Conservation (phyloP, 2,113 vertebrate species). For the Prolemur simus region DNA sequence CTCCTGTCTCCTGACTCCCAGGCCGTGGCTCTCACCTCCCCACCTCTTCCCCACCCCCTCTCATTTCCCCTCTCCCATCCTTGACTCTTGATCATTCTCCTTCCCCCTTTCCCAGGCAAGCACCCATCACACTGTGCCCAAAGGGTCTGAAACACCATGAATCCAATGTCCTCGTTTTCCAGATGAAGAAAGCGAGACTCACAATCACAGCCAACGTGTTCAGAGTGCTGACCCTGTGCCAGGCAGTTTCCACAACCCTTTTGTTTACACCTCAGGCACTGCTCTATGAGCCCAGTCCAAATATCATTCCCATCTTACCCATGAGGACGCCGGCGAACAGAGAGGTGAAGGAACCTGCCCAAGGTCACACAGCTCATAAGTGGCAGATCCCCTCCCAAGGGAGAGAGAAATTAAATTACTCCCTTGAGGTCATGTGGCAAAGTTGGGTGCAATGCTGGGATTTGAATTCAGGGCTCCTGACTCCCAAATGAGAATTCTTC, state of each 20-base stretch:
- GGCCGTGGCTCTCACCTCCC: background rate
- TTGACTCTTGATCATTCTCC: background rate
- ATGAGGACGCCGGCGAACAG: background rate
- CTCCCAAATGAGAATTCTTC: background rate
- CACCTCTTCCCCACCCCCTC: background rate
- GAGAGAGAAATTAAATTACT: background rate
- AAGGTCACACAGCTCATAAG: background rate
- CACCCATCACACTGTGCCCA: background rate
- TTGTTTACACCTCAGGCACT: background rate
- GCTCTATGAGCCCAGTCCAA: background rate
- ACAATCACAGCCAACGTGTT: background rate
- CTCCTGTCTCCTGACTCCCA: conserved; percentile 79
- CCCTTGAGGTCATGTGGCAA: background rate
- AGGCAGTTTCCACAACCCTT: background rate
- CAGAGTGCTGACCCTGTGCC: background rate
- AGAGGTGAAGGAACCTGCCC: background rate
- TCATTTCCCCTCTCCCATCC: background rate
- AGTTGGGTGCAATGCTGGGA: no score
- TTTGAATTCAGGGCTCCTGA: background rate
- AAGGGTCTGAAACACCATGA: fast-evolving
- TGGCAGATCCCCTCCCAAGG: background rate
- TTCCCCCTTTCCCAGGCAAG: background rate
- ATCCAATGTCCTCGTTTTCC: background rate
- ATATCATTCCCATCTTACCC: background rate
- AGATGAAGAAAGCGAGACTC: background rate